phyloP scores from a whole-genome alignment of 2,113 vertebrate species.

The Burhinus bistriatus region DNA sequence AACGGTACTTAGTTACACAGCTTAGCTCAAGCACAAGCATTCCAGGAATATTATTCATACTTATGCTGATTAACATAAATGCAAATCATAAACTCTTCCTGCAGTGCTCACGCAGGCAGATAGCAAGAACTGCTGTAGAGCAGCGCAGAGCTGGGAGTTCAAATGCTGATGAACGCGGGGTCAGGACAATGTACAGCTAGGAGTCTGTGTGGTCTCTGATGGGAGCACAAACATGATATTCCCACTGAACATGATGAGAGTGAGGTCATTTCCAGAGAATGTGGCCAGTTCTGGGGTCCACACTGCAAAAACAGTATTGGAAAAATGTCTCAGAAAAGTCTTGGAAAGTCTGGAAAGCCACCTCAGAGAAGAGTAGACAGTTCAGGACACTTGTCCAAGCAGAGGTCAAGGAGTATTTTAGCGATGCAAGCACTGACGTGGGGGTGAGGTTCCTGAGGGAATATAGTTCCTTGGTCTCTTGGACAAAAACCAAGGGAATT shows the following conservation, averaged over 20 bases:
- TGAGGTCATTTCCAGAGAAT: constrained; percentile 16
- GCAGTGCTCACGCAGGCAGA: background rate
- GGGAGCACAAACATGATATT: background rate
- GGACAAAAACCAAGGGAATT: constrained; percentile 1
- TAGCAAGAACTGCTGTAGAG: background rate
- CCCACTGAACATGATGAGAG: background rate
- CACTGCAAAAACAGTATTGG: background rate
- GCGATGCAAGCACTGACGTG: background rate
- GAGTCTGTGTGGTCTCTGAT: background rate
- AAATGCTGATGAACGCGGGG: background rate
- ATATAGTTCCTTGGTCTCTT: background rate
- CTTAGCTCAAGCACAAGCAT: constrained; percentile 52
- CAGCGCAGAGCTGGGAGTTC: background rate
- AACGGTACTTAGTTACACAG: background rate
- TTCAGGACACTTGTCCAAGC: background rate
- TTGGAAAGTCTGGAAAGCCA: background rate
- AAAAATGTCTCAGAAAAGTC: background rate
- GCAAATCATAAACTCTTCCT: constrained; percentile 43
- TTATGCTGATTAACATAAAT: constrained; percentile 61
- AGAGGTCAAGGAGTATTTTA: background rate
- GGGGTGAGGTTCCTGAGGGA: background rate
- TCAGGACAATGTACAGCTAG: background rate
- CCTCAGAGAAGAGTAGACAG: background rate
- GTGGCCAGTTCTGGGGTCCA: background rate
- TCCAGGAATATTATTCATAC: constrained; percentile 64